phyloP scores from a whole-genome alignment of 2,113 vertebrate genomes.

The Toxostoma redivivum region DNA sequence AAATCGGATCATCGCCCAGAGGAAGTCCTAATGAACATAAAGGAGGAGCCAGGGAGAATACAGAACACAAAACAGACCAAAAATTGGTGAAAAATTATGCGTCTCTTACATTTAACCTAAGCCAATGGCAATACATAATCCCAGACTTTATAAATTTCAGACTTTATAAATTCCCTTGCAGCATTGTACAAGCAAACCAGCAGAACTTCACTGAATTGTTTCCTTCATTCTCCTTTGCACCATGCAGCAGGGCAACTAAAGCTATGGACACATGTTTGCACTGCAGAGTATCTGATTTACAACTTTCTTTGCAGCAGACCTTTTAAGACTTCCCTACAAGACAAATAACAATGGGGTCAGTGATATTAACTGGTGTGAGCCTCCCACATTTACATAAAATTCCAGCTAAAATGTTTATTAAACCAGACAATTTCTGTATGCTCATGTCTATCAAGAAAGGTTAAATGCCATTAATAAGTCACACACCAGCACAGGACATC shows the following conservation, averaged over 20 bases:
- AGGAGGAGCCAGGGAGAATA: neutral
- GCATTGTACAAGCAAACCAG: neutral
- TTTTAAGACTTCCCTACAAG: conserved; percentile 18
- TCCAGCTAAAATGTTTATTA: neutral
- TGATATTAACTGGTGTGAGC: neutral
- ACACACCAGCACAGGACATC: neutral
- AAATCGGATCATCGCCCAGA: conserved; percentile 24
- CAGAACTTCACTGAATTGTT: neutral
- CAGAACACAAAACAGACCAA: neutral
- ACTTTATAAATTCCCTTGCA: neutral
- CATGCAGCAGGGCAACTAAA: neutral
- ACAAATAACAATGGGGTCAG: conserved; percentile 20
- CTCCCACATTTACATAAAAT: neutral
- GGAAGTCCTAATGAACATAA: conserved; percentile 14
- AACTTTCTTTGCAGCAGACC: conserved; percentile 1
- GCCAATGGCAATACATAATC: neutral
- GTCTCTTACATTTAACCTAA: neutral
- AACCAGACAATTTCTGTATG: neutral
- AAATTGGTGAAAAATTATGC: neutral
- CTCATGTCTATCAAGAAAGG: neutral
- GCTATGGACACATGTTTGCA: neutral
- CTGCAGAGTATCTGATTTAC: neutral
- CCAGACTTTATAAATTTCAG: neutral
- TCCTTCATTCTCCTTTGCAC: neutral
- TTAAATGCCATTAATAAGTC: neutral